Evolutionary conservation across 2,797 vertebrate species (phyloP).

Genomic region (Chanos chanos): DNA sequence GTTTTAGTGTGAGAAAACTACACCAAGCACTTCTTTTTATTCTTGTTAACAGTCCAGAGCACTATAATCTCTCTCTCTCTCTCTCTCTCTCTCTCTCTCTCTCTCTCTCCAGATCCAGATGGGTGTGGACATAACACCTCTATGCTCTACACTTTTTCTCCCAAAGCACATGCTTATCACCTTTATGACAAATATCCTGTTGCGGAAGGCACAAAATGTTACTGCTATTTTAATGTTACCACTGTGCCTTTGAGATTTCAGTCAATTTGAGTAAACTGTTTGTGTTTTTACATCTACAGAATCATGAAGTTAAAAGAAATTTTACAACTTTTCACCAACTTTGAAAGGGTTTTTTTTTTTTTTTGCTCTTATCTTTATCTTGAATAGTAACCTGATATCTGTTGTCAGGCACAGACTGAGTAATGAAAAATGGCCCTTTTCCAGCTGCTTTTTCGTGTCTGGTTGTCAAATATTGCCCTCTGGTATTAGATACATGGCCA

Average conservation of each 20-base stretch:
- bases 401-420: background rate
- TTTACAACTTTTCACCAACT: too few relatives aligned
- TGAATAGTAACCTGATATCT: background rate
- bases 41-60: too few relatives aligned
- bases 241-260: too few relatives aligned
- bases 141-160: background rate
- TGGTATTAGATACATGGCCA: constrained; percentile 39
- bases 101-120: background rate
- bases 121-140: constrained; percentile 28
- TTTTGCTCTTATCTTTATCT: background rate
- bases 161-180: background rate
- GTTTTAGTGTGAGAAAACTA: too few relatives aligned
- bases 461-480: constrained; percentile 59
- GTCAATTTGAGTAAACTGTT: too few relatives aligned
- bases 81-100: background rate
- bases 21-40: too few relatives aligned
- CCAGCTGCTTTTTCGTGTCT: constrained; percentile 45
- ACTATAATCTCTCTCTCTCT: too few relatives aligned
- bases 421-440: constrained; percentile 8
- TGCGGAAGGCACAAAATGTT: constrained; percentile 27
- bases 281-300: too few relatives aligned
- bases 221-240: too few relatives aligned
- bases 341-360: too few relatives aligned
- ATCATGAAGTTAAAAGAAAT: too few relatives aligned
- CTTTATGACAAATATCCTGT: constrained; percentile 42